Conservation (phyloP, 2,888 invertebrate species). For the Noctua janthina region DNA sequence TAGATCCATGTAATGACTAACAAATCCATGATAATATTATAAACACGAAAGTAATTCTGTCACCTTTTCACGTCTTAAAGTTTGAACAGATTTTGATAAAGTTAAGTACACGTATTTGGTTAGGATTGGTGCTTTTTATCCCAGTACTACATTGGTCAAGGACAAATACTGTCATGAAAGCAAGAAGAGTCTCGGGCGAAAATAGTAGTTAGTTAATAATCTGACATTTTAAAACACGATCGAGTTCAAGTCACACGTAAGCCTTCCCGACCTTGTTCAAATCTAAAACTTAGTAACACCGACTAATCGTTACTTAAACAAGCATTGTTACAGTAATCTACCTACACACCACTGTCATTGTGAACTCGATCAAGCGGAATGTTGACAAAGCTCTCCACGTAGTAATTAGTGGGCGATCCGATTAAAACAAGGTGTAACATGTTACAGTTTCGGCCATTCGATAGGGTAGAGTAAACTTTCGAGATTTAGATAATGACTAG, state of each 20-base stretch:
- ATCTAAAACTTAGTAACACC: constrained; percentile 25
- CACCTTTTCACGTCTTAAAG: background rate
- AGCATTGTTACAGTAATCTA: constrained; percentile 55
- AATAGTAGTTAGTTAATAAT: background rate
- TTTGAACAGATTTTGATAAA: background rate
- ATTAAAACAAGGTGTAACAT: constrained; percentile 55
- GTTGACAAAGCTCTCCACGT: constrained; percentile 69
- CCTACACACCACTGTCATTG: constrained; percentile 55
- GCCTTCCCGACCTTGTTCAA: background rate
- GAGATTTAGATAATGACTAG: constrained; percentile 19
- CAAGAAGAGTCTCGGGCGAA: background rate
- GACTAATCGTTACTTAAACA: constrained; percentile 40
- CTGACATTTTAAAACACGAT: background rate
- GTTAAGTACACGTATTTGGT: background rate
- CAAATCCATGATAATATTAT: background rate
- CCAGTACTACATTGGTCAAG: background rate
- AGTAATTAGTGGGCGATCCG: constrained; percentile 67
- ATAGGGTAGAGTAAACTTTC: constrained; percentile 51
- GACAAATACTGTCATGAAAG: background rate
- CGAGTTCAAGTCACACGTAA: background rate
- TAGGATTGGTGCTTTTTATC: background rate
- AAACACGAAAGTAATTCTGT: background rate
- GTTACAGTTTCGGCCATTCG: constrained; percentile 49
- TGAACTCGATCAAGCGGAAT: constrained; percentile 65
- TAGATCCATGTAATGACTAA: background rate